Evolutionary conservation across 2,888 invertebrate species (phyloP).

Genomic region (Nebria brevicollis): DNA sequence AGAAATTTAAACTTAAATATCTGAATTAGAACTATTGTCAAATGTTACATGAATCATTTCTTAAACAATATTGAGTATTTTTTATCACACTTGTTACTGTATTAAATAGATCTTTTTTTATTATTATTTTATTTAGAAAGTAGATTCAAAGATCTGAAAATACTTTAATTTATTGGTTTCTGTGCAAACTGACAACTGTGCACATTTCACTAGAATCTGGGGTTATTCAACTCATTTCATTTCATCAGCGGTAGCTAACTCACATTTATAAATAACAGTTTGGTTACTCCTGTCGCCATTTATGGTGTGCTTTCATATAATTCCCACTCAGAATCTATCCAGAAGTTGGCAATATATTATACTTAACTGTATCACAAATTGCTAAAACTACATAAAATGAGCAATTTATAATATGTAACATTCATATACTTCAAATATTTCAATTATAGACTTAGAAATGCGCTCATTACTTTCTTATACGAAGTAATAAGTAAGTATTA

Average conservation of each 20-base stretch:
- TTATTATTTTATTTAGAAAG: constrained; percentile 37
- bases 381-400: neutral
- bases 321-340: neutral
- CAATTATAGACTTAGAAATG: no score
- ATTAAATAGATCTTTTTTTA: constrained; percentile 9
- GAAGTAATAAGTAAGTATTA: no score
- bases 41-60: constrained; percentile 28
- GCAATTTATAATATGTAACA: no score
- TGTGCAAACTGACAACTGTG: constrained; percentile 44
- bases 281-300: neutral
- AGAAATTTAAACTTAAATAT: constrained; percentile 34
- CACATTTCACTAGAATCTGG: constrained; percentile 44
- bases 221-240: constrained; percentile 45
- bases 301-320: neutral
- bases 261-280: neutral
- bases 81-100: constrained; percentile 19
- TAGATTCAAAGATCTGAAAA: constrained; percentile 39
- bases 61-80: constrained; percentile 31
- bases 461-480: no score
- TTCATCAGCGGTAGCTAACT: constrained; percentile 27
- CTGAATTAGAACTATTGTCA: constrained; percentile 34
- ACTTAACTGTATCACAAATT: neutral
- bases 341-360: neutral
- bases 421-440: no score
- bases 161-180: constrained; percentile 41